Conservation (phyloP, 1,140 invertebrate genomes). For the Calephelis nemesis region DNA sequence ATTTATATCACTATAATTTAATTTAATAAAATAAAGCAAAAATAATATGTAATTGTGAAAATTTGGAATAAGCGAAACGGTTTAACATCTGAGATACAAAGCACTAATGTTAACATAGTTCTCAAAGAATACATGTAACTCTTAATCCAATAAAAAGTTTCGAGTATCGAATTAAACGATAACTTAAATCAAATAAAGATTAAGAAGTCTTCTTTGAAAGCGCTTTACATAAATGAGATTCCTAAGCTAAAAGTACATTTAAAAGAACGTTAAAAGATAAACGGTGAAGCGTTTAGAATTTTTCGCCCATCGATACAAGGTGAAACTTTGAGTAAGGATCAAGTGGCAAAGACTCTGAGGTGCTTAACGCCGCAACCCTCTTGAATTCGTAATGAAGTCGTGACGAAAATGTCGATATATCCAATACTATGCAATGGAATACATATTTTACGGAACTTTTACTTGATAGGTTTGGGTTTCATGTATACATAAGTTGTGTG, state of each 20-base stretch:
- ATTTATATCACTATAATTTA: too few species aligned
- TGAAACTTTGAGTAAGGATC: constrained; percentile 18
- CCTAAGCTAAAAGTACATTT: neutral
- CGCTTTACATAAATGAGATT: neutral
- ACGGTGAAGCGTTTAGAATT: constrained; percentile 14
- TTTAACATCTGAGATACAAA: too few species aligned
- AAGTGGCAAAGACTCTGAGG: constrained; percentile 16
- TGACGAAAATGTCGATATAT: constrained; percentile 18
- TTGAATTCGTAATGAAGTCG: constrained; percentile 17
- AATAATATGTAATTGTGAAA: too few species aligned
- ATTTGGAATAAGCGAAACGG: too few species aligned
- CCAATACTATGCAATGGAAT: constrained; percentile 7
- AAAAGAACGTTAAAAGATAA: constrained; percentile 15
- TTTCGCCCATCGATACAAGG: constrained; percentile 15
- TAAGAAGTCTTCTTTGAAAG: neutral
- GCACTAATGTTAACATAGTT: too few species aligned
- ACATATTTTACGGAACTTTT: constrained; percentile 16
- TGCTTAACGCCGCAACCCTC: constrained; percentile 17
- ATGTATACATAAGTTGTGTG: constrained; percentile 6
- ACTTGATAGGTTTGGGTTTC: constrained; percentile 16
- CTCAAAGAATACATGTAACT: too few species aligned
- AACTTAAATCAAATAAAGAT: neutral
- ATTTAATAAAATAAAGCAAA: too few species aligned
- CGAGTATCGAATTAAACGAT: neutral
- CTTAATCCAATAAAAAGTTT: too few species aligned